Conservation (phyloP, 2,113 vertebrate genomes). For the Danionella cerebrum region DNA sequence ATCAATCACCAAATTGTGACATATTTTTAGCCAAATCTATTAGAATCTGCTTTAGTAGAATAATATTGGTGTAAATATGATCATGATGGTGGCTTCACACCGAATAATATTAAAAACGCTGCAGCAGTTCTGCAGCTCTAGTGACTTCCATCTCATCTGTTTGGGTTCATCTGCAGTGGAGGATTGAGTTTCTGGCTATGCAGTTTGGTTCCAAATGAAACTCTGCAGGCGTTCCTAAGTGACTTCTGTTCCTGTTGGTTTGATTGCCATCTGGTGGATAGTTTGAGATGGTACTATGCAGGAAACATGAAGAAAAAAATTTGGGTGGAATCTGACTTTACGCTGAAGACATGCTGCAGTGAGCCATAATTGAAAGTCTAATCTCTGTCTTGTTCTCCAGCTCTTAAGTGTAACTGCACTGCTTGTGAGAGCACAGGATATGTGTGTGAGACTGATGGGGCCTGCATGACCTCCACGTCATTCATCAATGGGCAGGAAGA, state of each 20-base stretch:
- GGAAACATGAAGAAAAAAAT: too few relatives aligned
- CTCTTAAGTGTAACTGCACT: constrained; percentile 83
- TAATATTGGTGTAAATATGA: too few relatives aligned
- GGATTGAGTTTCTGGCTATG: constrained; percentile 62
- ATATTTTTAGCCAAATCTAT: too few relatives aligned
- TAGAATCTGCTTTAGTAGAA: too few relatives aligned
- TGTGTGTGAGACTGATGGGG: constrained; percentile 91
- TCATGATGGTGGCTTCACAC: too few relatives aligned
- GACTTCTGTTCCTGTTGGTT: background rate
- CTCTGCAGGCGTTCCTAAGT: constrained; percentile 35
- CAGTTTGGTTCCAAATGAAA: constrained; percentile 37
- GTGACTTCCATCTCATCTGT: too few relatives aligned
- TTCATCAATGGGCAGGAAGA: constrained; percentile 73
- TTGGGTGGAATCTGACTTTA: background rate
- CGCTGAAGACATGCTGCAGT: background rate
- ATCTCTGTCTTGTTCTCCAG: constrained; percentile 49
- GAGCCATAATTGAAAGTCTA: background rate
- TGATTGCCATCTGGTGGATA: constrained; percentile 52
- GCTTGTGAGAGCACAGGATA: constrained; percentile 81
- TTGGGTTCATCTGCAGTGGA: constrained; percentile 67
- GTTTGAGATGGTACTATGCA: too few relatives aligned
- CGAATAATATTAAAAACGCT: too few relatives aligned
- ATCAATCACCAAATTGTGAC: too few relatives aligned
- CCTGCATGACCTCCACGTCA: constrained; percentile 91
- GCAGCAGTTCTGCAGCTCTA: too few relatives aligned